Percentiles rank a stretch among this genome's conserved stretches.
These are phyloP conservation scores for Mesocentrotus franciscanus DNA, from an alignment of 53 echinoderm and acorn worm genomes.

Conservation along the genomic window DNA sequence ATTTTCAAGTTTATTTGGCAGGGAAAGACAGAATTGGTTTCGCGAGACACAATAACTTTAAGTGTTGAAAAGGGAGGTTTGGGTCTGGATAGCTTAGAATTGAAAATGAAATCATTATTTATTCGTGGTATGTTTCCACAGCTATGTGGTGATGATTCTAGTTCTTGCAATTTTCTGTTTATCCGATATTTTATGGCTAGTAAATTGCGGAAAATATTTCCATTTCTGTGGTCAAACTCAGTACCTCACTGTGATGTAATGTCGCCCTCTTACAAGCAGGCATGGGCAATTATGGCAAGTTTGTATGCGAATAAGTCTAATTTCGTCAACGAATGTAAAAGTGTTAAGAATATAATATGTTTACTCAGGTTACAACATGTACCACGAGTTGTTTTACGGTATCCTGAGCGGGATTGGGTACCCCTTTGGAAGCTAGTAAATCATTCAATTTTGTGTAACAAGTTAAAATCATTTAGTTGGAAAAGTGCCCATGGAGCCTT, in stretches of 20 bases:
- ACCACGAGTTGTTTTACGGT: too few species aligned
- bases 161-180: constrained; percentile 5
- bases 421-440: too few species aligned
- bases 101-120: constrained; percentile 17
- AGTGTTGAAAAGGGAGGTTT: constrained; percentile 20
- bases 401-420: too few species aligned
- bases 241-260: constrained; percentile 22
- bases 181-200: constrained; percentile 24
- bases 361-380: too few species aligned
- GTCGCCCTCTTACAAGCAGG: too few species aligned
- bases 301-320: too few species aligned
- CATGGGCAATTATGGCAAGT: neutral
- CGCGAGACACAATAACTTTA: neutral
- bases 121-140: neutral
- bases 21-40: neutral
- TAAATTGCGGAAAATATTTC: constrained; percentile 10
- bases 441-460: too few species aligned
- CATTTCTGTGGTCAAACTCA: constrained; percentile 32
- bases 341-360: too few species aligned
- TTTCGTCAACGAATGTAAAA: too few species aligned
- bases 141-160: neutral
- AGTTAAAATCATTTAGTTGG: constrained; percentile 53
- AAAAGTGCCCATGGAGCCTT: neutral
- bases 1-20: neutral
- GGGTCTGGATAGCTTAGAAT: too few species aligned